Evolutionary conservation across 2,797 vertebrate species (phyloP).

Genomic region (Ciconia nigra): DNA sequence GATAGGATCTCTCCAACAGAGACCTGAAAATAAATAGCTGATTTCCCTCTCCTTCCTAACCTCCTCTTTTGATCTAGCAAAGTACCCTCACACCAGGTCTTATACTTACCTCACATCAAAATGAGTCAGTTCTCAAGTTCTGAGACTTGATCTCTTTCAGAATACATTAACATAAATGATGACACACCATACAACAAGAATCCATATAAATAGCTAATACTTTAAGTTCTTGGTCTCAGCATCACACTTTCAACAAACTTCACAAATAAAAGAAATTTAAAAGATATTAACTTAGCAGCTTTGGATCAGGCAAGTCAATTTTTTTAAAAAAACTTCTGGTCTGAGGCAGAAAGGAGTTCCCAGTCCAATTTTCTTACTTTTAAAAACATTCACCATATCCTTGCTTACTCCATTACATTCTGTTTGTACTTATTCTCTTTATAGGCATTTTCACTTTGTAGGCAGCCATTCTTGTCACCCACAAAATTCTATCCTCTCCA

Average conservation of each 20-base stretch:
- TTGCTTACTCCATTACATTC: not conserved
- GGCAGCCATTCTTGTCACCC: not conserved
- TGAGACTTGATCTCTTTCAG: not conserved
- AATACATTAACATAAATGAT: not conserved
- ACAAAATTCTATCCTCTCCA: not conserved
- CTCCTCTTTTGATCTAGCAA: not conserved
- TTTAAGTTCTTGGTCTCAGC: not conserved
- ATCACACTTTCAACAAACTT: not conserved
- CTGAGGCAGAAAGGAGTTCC: not conserved
- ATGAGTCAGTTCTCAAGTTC: not conserved
- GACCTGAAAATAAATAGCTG: not conserved
- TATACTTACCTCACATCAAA: not conserved
- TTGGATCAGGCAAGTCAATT: not conserved
- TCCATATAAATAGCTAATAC: not conserved
- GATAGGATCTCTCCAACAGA: not conserved
- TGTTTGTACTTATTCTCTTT: not conserved
- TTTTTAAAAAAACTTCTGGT: not conserved
- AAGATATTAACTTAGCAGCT: not conserved
- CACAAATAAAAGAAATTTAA: not conserved
- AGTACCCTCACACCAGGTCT: not conserved
- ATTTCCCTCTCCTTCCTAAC: not conserved
- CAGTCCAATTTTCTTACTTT: not conserved
- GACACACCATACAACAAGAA: not conserved
- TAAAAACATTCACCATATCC: not conserved
- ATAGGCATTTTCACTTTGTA: not conserved